Evolutionary conservation across 1,140 invertebrate species (phyloP).

Genomic region (Hydropsyche tenuis): DNA sequence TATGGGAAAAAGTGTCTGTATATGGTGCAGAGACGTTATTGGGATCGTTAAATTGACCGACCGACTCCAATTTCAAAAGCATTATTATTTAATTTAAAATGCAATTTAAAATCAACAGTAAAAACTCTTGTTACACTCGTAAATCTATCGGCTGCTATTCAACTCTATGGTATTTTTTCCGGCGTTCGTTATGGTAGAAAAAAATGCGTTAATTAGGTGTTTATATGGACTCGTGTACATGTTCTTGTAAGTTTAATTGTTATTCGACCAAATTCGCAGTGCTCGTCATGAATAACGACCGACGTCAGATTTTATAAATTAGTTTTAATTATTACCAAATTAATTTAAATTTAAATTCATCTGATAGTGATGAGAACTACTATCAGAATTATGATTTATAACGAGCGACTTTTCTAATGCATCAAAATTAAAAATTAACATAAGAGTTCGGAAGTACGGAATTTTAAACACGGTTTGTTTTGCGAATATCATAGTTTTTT

Average conservation of each 20-base stretch:
- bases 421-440: not conserved
- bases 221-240: not conserved
- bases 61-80: not conserved
- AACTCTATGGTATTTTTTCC: not conserved
- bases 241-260: constrained; percentile 19
- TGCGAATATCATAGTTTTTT: no score
- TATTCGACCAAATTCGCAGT: constrained; percentile 17
- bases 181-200: not conserved
- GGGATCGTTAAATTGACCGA: not conserved
- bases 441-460: not conserved
- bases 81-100: constrained; percentile 1
- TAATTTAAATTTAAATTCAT: constrained; percentile 25
- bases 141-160: not conserved
- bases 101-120: constrained; percentile 3
- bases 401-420: not conserved
- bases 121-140: constrained; percentile 9
- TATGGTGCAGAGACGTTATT: no score
- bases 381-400: constrained; percentile 16
- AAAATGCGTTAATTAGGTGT: constrained; percentile 11
- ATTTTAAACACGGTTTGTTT: no score
- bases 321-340: constrained; percentile 9
- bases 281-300: constrained; percentile 3
- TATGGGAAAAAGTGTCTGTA: not conserved
- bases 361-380: not conserved
- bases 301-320: not conserved